phyloP scores from a whole-genome alignment of 53 echinoderm and acorn worm species.

The Henricia sp. region DNA sequence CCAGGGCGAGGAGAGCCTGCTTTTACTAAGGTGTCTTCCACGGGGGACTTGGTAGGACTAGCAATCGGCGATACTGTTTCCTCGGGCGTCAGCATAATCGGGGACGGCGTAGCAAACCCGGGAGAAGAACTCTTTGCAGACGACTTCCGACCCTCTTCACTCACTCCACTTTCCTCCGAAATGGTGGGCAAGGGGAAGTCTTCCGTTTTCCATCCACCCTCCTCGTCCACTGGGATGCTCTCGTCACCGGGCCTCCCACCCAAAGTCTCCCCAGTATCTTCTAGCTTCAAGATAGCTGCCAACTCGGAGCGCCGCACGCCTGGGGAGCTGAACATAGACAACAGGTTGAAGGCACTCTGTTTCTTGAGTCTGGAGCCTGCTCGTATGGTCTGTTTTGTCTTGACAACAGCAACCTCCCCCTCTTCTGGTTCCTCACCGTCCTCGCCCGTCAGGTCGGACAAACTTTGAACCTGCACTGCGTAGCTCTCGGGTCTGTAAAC shows the following conservation, averaged over 20 bases:
- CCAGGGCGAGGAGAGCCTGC: background rate
- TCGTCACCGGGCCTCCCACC: slow-evolving; percentile 1
- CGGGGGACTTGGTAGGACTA: background rate
- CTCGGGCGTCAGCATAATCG: background rate
- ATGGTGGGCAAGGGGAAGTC: slow-evolving; percentile 90
- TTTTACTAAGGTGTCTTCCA: background rate
- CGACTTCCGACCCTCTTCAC: slow-evolving; percentile 40
- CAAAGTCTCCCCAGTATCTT: slow-evolving; percentile 83
- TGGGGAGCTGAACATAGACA: slow-evolving; percentile 96
- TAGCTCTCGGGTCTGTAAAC: slow-evolving; percentile 82
- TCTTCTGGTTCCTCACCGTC: slow-evolving; percentile 5
- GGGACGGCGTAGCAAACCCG: slow-evolving; percentile 12
- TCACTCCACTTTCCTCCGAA: slow-evolving; percentile 76
- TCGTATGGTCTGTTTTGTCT: slow-evolving; percentile 63
- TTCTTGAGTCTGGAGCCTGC: slow-evolving; percentile 65
- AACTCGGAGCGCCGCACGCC: slow-evolving; percentile 78
- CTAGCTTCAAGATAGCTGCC: slow-evolving; percentile 81
- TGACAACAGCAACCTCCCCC: background rate
- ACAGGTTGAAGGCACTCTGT: slow-evolving; percentile 85
- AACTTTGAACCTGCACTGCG: slow-evolving; percentile 78
- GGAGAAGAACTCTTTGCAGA: slow-evolving; percentile 26
- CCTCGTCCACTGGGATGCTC: background rate
- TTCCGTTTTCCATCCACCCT: slow-evolving; percentile 78
- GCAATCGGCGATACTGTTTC: background rate
- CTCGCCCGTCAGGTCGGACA: slow-evolving; percentile 74